Percentiles rank a stretch among this genome's conserved stretches.
Evolutionary conservation across 2,888 invertebrate genomes (phyloP).

Genomic region (Trimorus sp.): DNA sequence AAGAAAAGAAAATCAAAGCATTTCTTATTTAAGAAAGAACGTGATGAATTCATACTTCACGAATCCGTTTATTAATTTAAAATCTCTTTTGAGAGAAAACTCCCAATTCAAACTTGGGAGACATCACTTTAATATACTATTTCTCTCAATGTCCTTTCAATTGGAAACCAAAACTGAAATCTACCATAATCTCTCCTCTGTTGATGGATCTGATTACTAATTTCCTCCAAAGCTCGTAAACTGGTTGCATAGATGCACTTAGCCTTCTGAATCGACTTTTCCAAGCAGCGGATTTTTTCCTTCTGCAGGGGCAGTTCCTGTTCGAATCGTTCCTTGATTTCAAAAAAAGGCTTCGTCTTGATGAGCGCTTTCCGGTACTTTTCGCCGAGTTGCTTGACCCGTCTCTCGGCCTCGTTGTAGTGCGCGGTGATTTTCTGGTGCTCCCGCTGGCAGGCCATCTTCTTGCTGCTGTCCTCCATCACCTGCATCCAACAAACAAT

Average conservation of each 20-base stretch:
- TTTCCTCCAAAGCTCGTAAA: conserved; percentile 91
- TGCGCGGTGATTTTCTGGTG: conserved; percentile 91
- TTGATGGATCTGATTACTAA: conserved; percentile 94
- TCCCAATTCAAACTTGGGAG: too few relatives aligned
- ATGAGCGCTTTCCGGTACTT: conserved; percentile 90
- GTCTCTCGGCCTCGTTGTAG: conserved; percentile 91
- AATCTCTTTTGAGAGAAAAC: too few relatives aligned
- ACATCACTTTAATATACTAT: too few relatives aligned
- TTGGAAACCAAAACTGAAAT: not conserved
- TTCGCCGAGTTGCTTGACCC: conserved; percentile 91
- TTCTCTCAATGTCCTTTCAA: too few relatives aligned
- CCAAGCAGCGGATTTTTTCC: conserved; percentile 90
- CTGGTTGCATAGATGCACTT: conserved; percentile 92
- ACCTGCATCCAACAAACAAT: conserved; percentile 83
- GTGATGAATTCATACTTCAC: too few relatives aligned
- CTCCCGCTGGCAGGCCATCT: conserved; percentile 93
- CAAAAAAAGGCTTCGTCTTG: conserved; percentile 95
- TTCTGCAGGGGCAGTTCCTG: conserved; percentile 93
- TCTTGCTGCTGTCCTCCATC: conserved; percentile 95
- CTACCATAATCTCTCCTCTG: conserved; percentile 85
- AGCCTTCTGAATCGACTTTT: conserved; percentile 89
- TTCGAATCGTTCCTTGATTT: conserved; percentile 93
- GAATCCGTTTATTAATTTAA: too few relatives aligned
- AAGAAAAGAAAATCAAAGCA: too few relatives aligned
- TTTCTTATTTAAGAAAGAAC: too few relatives aligned